Evolutionary conservation across 2,888 invertebrate species (phyloP), one percentile per base, ranked within the genome.

Genomic region (Biston betularia): DNA sequence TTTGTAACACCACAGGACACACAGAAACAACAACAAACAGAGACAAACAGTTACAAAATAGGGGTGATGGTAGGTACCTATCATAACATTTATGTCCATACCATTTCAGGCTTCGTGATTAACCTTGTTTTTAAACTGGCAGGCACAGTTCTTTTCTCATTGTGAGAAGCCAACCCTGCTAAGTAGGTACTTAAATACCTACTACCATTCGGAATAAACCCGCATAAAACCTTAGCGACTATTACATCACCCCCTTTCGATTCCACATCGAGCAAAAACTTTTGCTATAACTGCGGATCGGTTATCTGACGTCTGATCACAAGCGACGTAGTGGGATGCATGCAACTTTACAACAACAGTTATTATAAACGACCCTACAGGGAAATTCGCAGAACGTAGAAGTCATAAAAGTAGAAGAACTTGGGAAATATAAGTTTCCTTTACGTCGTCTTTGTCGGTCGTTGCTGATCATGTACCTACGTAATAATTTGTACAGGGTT

Each of bases 331-430:
- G 15, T 53, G 53, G 6, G 38, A 24, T 63, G 63, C 56, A 56
- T 50, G 2, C 55, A 45, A 45, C 34, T 56, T 56, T 14, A 6
- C 24, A 56, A 56, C 48, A 35, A 38, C 55, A 55, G 49, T 55
- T 55, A 63, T 24, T 45, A 45, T 56, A 46, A 24, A 52, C 45
- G 35, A 45, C 50, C 38, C 63, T 14, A 35, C 57, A 38, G 63
- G 63, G 63, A 63, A 63, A 63, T 63, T 34, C 35, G 14, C 48
- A 49, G 14, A 44, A 6, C 45, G 11, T 35, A 24, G 24, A 24
- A 24, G 14, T 48, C 35, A 48, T 56, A 38, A 57, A 38, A 45
- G 12, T 56, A 45, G 46, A 15, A 57, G 11, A 42, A 45, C 45
- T 34, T 42, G 55, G 14, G 15, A 38, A 54, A 15, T 9, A 42